Base-by-base conservation (phyloP, 2,888 invertebrate species). In the Hemaris fuciformis region DNA sequence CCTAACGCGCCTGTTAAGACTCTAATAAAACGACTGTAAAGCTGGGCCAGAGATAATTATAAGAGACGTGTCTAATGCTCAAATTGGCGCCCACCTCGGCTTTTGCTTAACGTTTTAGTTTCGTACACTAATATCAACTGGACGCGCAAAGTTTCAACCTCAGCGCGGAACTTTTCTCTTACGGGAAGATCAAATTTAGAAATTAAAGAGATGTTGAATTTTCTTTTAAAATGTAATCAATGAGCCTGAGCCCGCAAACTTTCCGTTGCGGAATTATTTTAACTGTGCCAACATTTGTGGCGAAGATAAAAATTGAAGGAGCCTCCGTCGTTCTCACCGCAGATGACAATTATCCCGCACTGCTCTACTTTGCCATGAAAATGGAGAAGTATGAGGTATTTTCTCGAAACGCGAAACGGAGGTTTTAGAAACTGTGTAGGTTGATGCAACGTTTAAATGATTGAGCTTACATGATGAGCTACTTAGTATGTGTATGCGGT, bases 11-110 rank as follows among this genome's bases (percentile, higher is more conserved):
- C 73, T 64, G 72, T 77, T 76, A 80, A 77, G 59, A 72, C 76
- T 71, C 31, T 41, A 64, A 66, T 76, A 70, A 79, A 83, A 80
- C 69, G 65, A 66, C 65, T 66, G 66, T 69, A 73, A 79, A 77
- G 68, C 72, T 68, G 41, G 61, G 64, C 61, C 61, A 60, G 63
- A 72, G 74, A 76, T 76, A 78, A 80, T 77, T 80, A 76, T 73
- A 78, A 78, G 78, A 77, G 79, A 75, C 75, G 74, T 71, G 71
- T 68, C 75, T 75, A 72, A 74, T 74, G 71, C 64, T 73, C 68
- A 65, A 79, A 79, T 77, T 74, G 68, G 64, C 68, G 66, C 65
- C 66, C 66, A 64, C 65, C 60, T 61, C 67, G 63, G 57, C 62
- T 68, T 73, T 64, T 65, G 60, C 58, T 57, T 63, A 64, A 57